Conservation (phyloP, 30 jellyfish, hydroid and myxozoan genomes). For the Hydractinia echinata region DNA sequence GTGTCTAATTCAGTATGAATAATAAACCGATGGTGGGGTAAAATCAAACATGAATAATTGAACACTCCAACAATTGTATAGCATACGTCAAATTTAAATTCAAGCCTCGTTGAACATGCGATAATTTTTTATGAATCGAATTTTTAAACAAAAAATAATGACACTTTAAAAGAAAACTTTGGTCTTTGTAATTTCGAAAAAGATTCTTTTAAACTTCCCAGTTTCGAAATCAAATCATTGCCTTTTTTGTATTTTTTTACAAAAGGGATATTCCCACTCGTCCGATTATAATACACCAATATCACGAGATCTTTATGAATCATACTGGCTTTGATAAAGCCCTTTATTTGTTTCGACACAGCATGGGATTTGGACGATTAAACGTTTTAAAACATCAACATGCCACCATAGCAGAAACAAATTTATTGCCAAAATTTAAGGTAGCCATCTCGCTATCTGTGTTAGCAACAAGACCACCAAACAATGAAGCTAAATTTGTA, state of each 20-base stretch:
- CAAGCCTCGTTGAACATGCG: conserved; percentile 2
- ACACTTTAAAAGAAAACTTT: no score
- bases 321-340: no score
- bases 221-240: no score
- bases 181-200: no score
- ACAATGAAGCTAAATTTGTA: conserved; percentile 28
- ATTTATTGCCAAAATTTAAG: conserved; percentile 3
- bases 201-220: no score
- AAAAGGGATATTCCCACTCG: no score
- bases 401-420: conserved; percentile 31
- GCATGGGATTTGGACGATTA: background rate
- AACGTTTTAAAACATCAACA: conserved; percentile 13
- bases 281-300: no score
- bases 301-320: no score
- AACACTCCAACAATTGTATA: background rate
- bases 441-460: conserved; percentile 20
- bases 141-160: no score
- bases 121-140: background rate
- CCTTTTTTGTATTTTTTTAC: no score
- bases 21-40: conserved; percentile 7
- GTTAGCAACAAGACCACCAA: conserved; percentile 35
- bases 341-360: background rate
- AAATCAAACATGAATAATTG: conserved; percentile 6
- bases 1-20: conserved; percentile 8
- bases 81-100: background rate